A percentile compares a stretch with the other conserved stretches of the same genome.
Evolutionary conservation across 2,888 invertebrate genomes (phyloP).

Genomic region (Chymomyza fuscimana): DNA sequence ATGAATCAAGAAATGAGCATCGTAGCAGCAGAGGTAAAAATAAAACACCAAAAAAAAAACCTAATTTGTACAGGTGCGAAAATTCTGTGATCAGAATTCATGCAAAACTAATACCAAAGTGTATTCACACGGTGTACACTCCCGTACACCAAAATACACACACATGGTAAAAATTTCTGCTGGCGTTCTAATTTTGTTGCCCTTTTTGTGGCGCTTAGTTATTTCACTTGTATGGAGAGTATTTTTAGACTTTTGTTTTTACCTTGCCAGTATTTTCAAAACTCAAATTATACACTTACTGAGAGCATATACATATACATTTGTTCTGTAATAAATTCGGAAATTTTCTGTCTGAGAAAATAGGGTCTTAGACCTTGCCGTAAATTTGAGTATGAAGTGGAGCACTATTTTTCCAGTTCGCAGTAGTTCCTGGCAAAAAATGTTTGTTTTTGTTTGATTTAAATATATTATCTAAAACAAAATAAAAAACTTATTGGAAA

Average conservation of each 20-base stretch:
- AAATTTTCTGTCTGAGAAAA: too few relatives aligned
- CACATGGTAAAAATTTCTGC: neutral
- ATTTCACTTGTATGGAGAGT: neutral
- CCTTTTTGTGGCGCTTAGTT: neutral
- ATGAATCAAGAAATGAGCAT: constrained; percentile 60
- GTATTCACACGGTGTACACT: neutral
- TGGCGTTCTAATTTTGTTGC: neutral
- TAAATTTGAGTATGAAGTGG: too few relatives aligned
- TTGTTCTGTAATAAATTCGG: too few relatives aligned
- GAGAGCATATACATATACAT: neutral
- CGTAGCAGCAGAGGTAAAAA: constrained; percentile 8
- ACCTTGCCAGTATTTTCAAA: neutral
- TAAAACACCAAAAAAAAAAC: constrained; percentile 26
- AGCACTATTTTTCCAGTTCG: too few relatives aligned
- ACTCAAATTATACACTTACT: neutral
- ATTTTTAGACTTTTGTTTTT: neutral
- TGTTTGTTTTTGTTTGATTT: too few relatives aligned
- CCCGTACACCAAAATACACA: neutral
- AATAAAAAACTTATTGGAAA: too few relatives aligned
- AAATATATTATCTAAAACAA: too few relatives aligned
- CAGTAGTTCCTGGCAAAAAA: too few relatives aligned
- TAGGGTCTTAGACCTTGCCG: too few relatives aligned
- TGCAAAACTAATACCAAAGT: constrained; percentile 15
- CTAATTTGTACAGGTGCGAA: constrained; percentile 70
- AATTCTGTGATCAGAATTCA: constrained; percentile 63